A percentile compares a stretch with the other conserved stretches of the same genome.
Conservation (phyloP, 2,797 vertebrate species). For the Paramormyrops hopkinsi region DNA sequence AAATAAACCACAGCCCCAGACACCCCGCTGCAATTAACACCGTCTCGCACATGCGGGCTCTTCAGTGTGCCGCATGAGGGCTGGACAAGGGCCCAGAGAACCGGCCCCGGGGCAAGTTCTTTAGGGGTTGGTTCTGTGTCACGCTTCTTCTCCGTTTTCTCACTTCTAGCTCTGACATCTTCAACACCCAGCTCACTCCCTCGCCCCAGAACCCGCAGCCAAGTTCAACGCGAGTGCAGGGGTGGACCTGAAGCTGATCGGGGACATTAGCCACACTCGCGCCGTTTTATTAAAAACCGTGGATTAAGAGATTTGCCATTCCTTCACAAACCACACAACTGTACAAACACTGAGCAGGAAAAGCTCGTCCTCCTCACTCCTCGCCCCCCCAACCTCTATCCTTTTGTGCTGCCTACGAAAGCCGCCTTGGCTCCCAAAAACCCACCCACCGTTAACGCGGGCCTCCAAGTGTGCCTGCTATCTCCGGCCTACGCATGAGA, state of each 20-base stretch:
- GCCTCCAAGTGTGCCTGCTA: not conserved
- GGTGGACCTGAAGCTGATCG: slow-evolving; percentile 46
- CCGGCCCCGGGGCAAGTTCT: not conserved
- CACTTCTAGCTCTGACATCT: slow-evolving; percentile 7
- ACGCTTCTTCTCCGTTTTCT: not conserved
- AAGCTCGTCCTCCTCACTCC: slow-evolving; percentile 31
- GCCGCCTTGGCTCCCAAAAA: slow-evolving; percentile 29
- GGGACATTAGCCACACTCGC: slow-evolving; percentile 47
- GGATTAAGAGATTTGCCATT: slow-evolving; percentile 66
- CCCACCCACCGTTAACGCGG: not conserved
- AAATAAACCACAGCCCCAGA: slow-evolving; percentile 43
- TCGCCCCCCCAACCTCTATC: slow-evolving; percentile 5
- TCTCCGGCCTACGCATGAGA: not conserved
- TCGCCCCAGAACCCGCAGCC: slow-evolving; percentile 16
- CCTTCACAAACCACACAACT: slow-evolving; percentile 55
- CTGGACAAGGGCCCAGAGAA: not conserved
- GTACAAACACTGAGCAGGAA: slow-evolving; percentile 59
- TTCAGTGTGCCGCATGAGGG: slow-evolving; percentile 27
- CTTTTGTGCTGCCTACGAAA: not conserved
- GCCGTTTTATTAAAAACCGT: slow-evolving; percentile 60
- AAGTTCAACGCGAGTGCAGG: slow-evolving; percentile 17
- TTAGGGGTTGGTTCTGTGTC: not conserved
- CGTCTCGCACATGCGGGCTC: slow-evolving; percentile 45
- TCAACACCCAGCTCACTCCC: slow-evolving; percentile 26
- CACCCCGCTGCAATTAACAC: slow-evolving; percentile 49